Percentiles rank a stretch among this genome's conserved stretches.
phyloP scores from a whole-genome alignment of 2,797 vertebrate genomes.

The Presbytis comata region DNA sequence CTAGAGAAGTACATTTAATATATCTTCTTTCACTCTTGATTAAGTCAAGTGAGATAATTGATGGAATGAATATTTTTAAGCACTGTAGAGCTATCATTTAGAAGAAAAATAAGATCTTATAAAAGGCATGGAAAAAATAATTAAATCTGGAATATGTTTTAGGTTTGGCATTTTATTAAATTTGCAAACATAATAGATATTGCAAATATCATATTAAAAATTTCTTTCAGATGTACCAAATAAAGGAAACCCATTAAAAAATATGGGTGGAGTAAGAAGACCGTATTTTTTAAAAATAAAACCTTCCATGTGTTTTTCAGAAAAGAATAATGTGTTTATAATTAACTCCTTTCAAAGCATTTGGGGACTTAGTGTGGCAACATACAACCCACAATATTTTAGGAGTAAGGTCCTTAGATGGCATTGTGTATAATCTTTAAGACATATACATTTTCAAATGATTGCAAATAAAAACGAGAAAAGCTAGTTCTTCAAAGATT shows the following conservation, averaged over 20 bases:
- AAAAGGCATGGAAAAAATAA: conserved; percentile 3
- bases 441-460: neutral
- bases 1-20: neutral
- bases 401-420: neutral
- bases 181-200: conserved; percentile 68
- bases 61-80: conserved; percentile 32
- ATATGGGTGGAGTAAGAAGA: neutral
- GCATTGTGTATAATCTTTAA: neutral
- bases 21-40: conserved; percentile 55
- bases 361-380: neutral
- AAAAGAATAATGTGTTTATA: neutral
- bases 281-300: neutral
- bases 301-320: neutral
- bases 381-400: neutral
- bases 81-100: neutral
- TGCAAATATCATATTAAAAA: conserved; percentile 54
- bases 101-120: neutral
- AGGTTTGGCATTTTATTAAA: conserved; percentile 73
- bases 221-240: conserved; percentile 57
- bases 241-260: conserved; percentile 15
- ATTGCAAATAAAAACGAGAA: neutral
- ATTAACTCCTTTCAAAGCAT: neutral
- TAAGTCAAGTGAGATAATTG: conserved; percentile 72
- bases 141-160: conserved; percentile 74
- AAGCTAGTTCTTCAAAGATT: neutral